These are phyloP conservation scores for Neocloeon triangulifer DNA, from an alignment of 1,140 invertebrate genomes.

Conservation along the genomic window DNA sequence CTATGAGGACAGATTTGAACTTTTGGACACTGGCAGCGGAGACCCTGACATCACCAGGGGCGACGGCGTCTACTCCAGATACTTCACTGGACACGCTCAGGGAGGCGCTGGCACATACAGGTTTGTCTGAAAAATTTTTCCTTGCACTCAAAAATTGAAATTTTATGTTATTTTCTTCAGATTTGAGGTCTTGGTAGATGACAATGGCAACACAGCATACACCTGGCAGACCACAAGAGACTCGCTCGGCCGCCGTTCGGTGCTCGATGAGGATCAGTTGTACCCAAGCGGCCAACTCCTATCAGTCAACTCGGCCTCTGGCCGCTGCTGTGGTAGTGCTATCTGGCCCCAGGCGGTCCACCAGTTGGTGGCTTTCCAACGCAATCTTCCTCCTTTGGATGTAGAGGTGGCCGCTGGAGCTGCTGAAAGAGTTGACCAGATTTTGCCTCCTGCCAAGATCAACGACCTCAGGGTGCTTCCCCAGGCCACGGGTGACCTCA, in stretches of 20 bases:
- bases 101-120: constrained; percentile 23
- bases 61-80: constrained; percentile 40
- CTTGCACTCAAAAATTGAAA: background rate
- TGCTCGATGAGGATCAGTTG: no score
- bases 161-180: background rate
- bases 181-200: constrained; percentile 2
- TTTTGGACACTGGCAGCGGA: constrained; percentile 33
- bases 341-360: constrained; percentile 18
- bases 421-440: no score
- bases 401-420: background rate
- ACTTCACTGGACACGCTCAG: constrained; percentile 26
- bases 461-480: constrained; percentile 21
- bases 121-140: constrained; percentile 18
- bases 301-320: no score
- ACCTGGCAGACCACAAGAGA: constrained; percentile 15
- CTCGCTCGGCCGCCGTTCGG: no score
- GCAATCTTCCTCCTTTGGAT: constrained; percentile 18
- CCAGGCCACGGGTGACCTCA: constrained; percentile 15
- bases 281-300: no score
- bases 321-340: constrained; percentile 21
- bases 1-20: constrained; percentile 20
- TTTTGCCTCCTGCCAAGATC: constrained; percentile 10
- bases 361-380: constrained; percentile 21
- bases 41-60: constrained; percentile 37
- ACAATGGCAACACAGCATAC: constrained; percentile 21